These are phyloP conservation scores for Rotaria magnacalcarata DNA, from an alignment of 2,888 invertebrate species.

Conservation along the genomic window DNA sequence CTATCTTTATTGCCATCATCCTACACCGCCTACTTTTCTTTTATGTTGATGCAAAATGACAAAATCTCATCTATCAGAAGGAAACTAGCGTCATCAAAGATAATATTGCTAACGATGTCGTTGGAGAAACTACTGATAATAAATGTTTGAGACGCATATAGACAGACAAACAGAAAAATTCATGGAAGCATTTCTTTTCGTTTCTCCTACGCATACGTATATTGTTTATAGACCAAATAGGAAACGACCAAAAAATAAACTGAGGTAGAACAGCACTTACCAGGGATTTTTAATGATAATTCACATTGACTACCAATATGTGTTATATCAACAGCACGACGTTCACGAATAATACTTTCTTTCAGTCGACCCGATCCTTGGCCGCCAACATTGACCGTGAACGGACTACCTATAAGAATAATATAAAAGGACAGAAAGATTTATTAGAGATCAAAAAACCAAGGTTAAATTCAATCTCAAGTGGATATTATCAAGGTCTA, in stretches of 20 bases:
- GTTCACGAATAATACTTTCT: conserved; percentile 75
- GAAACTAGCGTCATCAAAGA: neutral
- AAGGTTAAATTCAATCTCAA: no score
- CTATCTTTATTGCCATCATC: neutral
- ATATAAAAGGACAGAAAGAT: neutral
- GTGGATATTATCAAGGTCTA: no score
- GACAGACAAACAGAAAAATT: neutral
- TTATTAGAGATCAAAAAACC: no score
- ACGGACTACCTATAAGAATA: conserved; percentile 56
- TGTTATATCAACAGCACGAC: conserved; percentile 40
- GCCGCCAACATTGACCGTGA: conserved; percentile 77
- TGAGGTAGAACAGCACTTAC: neutral
- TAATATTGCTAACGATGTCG: conserved; percentile 12
- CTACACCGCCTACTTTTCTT: neutral
- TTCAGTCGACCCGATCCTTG: conserved; percentile 73
- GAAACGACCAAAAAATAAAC: neutral
- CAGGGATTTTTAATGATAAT: conserved; percentile 43
- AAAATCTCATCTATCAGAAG: conserved; percentile 14
- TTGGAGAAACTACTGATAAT: neutral
- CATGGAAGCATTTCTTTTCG: neutral
- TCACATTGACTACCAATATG: conserved; percentile 46
- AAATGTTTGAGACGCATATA: neutral
- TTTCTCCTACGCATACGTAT: neutral
- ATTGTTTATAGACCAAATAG: neutral
- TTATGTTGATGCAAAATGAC: neutral